phyloP scores from a whole-genome alignment of 2,888 invertebrate species.

The Orthonevra nobilis region DNA sequence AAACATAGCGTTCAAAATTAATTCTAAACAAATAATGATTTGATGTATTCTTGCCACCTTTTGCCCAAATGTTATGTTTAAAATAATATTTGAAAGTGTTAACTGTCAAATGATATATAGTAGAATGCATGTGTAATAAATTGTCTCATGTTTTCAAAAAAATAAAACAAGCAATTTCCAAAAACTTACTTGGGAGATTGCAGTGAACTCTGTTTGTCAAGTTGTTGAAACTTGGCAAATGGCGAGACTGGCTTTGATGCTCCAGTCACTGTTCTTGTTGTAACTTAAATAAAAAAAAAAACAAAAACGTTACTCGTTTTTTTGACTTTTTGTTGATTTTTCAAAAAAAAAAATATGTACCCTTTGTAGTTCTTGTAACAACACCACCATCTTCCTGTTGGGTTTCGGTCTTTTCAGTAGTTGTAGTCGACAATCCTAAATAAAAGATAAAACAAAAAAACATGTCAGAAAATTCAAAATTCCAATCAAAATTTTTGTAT shows the following conservation, averaged over 20 bases:
- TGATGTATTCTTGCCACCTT: constrained; percentile 63
- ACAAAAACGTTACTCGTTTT: background rate
- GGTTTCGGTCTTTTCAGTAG: constrained; percentile 81
- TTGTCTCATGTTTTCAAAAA: background rate
- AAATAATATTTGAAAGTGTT: constrained; percentile 52
- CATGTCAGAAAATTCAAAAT: constrained; percentile 18
- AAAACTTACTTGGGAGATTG: constrained; percentile 87
- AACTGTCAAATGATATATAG: constrained; percentile 42
- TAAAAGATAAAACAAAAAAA: constrained; percentile 5
- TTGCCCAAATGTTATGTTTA: constrained; percentile 57
- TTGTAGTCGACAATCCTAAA: constrained; percentile 74
- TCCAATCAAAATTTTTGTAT: background rate
- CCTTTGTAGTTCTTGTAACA: constrained; percentile 84
- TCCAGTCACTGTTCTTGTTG: constrained; percentile 82
- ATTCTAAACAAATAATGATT: constrained; percentile 26
- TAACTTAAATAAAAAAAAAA: constrained; percentile 76
- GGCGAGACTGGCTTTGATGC: constrained; percentile 88
- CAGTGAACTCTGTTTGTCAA: constrained; percentile 92
- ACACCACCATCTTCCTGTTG: constrained; percentile 83
- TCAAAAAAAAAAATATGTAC: constrained; percentile 77
- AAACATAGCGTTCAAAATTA: constrained; percentile 11
- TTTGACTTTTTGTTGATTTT: no score
- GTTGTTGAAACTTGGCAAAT: constrained; percentile 94
- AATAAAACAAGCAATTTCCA: background rate
- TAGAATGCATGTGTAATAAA: constrained; percentile 52